These are phyloP conservation scores for Pomacea canaliculata DNA, from an alignment of 2,888 invertebrate species.

Conservation along the genomic window DNA sequence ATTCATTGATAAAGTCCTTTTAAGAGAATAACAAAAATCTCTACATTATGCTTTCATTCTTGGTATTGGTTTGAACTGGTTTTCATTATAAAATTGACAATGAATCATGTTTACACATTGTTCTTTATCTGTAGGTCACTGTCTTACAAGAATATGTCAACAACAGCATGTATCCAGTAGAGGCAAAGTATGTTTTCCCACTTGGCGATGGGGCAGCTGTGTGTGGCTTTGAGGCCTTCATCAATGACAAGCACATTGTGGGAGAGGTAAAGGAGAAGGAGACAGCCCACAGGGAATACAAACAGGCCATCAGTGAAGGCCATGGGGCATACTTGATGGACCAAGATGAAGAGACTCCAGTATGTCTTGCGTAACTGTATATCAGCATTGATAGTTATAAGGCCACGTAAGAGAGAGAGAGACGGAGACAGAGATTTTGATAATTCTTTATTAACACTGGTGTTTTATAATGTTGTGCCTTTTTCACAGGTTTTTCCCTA, in stretches of 20 bases:
- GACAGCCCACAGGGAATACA: slow-evolving; percentile 67
- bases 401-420: no score
- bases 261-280: slow-evolving; percentile 71
- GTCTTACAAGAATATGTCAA: slow-evolving; percentile 65
- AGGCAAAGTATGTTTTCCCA: slow-evolving; percentile 71
- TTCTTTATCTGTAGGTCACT: slow-evolving; percentile 57
- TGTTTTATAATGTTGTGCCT: no score
- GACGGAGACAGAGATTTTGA: no score
- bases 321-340: slow-evolving; percentile 72
- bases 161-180: slow-evolving; percentile 59
- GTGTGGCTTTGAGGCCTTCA: slow-evolving; percentile 71
- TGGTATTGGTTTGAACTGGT: no score
- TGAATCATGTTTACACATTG: no score
- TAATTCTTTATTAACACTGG: no score
- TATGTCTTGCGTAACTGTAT: slow-evolving; percentile 37
- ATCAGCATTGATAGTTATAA: not conserved
- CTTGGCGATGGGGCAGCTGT: slow-evolving; percentile 69
- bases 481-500: no score
- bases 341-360: slow-evolving; percentile 68
- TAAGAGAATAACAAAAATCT: no score
- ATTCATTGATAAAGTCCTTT: no score
- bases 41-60: no score
- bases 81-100: no score
- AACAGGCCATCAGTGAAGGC: slow-evolving; percentile 68
- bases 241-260: slow-evolving; percentile 69